Evolutionary conservation across 2,797 vertebrate species (phyloP).

Genomic region (Sebastes cheni): DNA sequence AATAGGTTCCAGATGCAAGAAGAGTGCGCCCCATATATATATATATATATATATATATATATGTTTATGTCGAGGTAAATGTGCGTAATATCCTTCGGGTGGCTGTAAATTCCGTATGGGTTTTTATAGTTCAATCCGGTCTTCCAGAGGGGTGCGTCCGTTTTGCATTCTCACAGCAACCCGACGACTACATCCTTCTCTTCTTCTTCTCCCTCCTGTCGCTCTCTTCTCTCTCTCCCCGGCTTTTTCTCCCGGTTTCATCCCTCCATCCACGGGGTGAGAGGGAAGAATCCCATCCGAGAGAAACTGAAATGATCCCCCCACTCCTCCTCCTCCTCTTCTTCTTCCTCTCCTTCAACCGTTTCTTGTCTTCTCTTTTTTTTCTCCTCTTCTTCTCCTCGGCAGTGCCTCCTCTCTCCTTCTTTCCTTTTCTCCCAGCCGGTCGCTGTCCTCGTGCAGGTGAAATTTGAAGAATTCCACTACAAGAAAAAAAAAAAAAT

Average conservation of each 20-base stretch:
- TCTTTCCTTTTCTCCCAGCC: slow-evolving; percentile 2
- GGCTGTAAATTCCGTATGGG: slow-evolving; percentile 60
- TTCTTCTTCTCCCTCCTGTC: slow-evolving; percentile 50
- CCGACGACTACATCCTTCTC: slow-evolving; percentile 69
- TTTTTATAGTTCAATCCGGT: slow-evolving; percentile 55
- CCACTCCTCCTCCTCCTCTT: neutral
- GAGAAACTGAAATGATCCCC: slow-evolving; percentile 9
- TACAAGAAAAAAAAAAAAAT: neutral
- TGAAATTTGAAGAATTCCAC: slow-evolving; percentile 58
- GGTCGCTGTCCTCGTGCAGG: slow-evolving; percentile 35
- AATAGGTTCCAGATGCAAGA: slow-evolving; percentile 46
- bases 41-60: neutral
- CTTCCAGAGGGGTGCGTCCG: slow-evolving; percentile 74
- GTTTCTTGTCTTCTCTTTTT: neutral
- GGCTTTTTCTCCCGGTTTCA: slow-evolving; percentile 61
- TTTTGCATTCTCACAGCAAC: slow-evolving; percentile 67
- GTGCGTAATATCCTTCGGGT: slow-evolving; percentile 44
- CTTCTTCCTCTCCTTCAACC: neutral
- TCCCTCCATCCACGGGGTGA: slow-evolving; percentile 59
- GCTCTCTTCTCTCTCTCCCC: slow-evolving; percentile 52
- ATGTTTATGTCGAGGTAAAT: neutral
- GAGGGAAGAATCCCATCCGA: slow-evolving; percentile 57
- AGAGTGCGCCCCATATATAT: slow-evolving; percentile 29
- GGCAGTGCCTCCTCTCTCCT: neutral
- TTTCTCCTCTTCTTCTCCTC: neutral